Base-by-base conservation (phyloP, 1,140 invertebrate species). In the Caenorhabditis latens region DNA sequence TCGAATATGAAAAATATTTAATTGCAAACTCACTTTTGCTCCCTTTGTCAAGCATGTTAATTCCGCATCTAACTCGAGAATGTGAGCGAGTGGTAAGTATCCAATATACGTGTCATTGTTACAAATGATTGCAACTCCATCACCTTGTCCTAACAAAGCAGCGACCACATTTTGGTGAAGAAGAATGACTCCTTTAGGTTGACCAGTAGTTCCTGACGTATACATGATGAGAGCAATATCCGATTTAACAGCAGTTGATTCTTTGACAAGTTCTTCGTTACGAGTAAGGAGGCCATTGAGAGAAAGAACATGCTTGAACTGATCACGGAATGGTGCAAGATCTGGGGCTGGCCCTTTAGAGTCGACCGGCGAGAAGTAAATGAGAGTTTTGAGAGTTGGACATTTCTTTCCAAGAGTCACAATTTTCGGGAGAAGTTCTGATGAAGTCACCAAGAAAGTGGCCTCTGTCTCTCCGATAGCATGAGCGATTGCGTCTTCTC, bases 401-500 rank as follows among this genome's bases (percentile, higher is more conserved):
- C 87, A 88, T 42, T 75, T 65, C 46, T 84, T 88, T 82, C 84
- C 83, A 16, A 88, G 63, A 14, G 83, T 84, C 8, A 85, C 87
- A 32, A 88, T 84, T 43, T 88, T 88, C 16, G 65, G 61, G n/a
- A 88, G 61, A 24, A 85, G 71, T 55, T 88, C 87, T 5, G 83
- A 46, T 9, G 87, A 88, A 43, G 87, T 88, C 46, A 88, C 84
- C 5, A 88, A 53, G n/a, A 88, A 58, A 6, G 87, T 88, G 11
- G 87, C 83, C 21, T 88, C 87, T 0, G 87, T 88, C 48, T 88
- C 87, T 63, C 46, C 58, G 43, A 88, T 88, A 7, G 87, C 87
- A 53, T 63, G 40, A 61, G 75, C 84, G 50, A 88, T 88, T 7
- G 87, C 87, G 46, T 88, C 87, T 67, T 98, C 96, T 9, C 97